These are phyloP conservation scores for Molossus molossus DNA, from an alignment of 2,797 vertebrate genomes.

Conservation along the genomic window DNA sequence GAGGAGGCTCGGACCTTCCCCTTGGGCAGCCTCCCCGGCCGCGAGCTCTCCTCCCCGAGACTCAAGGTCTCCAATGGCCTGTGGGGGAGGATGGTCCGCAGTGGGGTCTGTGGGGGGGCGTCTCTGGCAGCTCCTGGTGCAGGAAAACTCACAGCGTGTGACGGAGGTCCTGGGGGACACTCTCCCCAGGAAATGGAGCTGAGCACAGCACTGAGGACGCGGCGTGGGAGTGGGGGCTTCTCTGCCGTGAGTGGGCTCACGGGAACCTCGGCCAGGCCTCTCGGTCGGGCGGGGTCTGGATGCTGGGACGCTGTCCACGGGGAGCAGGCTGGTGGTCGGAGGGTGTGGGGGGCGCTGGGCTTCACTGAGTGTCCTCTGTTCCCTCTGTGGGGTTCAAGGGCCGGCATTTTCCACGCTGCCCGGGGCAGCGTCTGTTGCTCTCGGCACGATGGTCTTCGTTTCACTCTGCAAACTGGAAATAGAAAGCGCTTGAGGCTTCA, in stretches of 20 bases:
- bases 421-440: background rate
- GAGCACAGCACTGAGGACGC: conserved; percentile 15
- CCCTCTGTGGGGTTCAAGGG: background rate
- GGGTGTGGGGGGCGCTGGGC: background rate
- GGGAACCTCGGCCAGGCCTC: background rate
- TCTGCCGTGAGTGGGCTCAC: background rate
- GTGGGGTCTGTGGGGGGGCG: background rate
- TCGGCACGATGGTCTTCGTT: conserved; percentile 48
- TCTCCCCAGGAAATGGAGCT: conserved; percentile 41
- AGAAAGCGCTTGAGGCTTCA: conserved; percentile 21
- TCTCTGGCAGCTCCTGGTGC: background rate
- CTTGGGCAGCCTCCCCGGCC: background rate
- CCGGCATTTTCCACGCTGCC: background rate
- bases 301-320: background rate
- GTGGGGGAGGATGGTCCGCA: background rate
- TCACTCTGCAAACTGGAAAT: conserved; percentile 64
- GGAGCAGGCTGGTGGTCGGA: background rate
- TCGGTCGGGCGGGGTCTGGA: background rate
- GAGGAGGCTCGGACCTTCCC: conserved; percentile 13
- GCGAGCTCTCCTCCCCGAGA: background rate
- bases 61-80: background rate
- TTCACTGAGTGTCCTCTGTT: background rate
- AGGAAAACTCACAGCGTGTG: background rate
- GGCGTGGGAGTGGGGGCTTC: background rate
- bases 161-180: background rate